Conservation (phyloP, 2,797 vertebrate genomes). For the Spinibarbus caldwelli region DNA sequence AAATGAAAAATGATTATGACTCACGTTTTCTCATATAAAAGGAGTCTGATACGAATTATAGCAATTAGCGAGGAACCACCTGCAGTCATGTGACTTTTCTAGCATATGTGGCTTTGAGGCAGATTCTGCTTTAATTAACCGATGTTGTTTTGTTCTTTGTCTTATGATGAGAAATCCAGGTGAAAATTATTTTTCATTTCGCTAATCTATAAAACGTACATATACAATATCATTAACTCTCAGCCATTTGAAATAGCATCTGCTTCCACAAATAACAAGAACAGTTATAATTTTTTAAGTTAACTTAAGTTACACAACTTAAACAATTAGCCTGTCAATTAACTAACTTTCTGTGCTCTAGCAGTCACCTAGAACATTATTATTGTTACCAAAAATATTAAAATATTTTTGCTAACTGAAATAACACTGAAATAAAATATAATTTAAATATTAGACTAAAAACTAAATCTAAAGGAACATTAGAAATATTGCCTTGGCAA, state of each 20-base stretch:
- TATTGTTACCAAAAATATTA: too few species aligned
- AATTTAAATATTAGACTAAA: neutral
- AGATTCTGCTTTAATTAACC: slow-evolving; percentile 3
- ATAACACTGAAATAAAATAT: neutral
- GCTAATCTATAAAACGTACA: neutral
- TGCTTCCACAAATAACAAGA: neutral
- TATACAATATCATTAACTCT: neutral
- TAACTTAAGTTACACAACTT: neutral
- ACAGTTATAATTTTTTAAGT: neutral
- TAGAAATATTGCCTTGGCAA: too few species aligned
- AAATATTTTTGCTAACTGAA: too few species aligned
- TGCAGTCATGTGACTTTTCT: slow-evolving; percentile 19
- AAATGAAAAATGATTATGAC: slow-evolving; percentile 17
- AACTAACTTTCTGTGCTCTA: neutral
- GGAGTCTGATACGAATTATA: slow-evolving; percentile 23
- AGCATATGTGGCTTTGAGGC: neutral
- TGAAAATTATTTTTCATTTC: neutral
- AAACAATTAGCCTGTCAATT: too few species aligned
- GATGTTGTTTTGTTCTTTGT: neutral
- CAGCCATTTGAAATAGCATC: neutral
- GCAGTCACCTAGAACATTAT: neutral
- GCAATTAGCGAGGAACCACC: slow-evolving; percentile 10
- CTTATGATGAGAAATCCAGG: neutral
- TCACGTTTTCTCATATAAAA: neutral
- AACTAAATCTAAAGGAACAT: too few species aligned